A percentile compares a stretch with the other conserved stretches of the same genome.
phyloP scores from a whole-genome alignment of 2,888 invertebrate genomes.

The Paralinhomoeus sp. region DNA sequence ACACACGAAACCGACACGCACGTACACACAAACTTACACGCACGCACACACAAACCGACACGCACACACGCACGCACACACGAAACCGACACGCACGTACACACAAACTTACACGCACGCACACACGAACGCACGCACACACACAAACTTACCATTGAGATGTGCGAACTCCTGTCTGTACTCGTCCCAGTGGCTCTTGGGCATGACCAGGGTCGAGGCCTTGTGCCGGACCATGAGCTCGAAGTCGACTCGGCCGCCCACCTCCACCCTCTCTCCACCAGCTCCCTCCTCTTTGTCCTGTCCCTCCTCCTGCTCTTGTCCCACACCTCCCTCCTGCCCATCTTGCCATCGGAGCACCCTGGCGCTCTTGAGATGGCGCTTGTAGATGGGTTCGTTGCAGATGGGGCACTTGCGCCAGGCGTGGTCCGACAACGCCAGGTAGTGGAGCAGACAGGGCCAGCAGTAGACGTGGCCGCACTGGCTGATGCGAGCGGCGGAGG shows the following conservation, averaged over 20 bases:
- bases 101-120: too few species aligned
- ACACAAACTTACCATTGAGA: too few species aligned
- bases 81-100: too few species aligned
- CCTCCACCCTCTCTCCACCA: constrained; percentile 47
- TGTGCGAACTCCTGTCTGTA: too few species aligned
- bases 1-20: too few species aligned
- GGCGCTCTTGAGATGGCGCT: constrained; percentile 47
- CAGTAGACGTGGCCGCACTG: constrained; percentile 86
- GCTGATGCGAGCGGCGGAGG: constrained; percentile 68
- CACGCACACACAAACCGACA: too few species aligned
- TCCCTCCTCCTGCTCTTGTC: constrained; percentile 35
- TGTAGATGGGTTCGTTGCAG: constrained; percentile 57
- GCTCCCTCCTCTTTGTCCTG: constrained; percentile 37
- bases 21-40: too few species aligned
- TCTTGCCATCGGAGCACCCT: constrained; percentile 28
- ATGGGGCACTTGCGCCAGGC: constrained; percentile 68
- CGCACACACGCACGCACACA: too few species aligned
- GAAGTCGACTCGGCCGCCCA: constrained; percentile 49
- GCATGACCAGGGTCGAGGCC: constrained; percentile 37
- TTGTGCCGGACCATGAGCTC: constrained; percentile 62
- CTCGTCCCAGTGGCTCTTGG: too few species aligned
- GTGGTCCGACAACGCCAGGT: constrained; percentile 60
- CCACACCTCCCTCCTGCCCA: constrained; percentile 32
- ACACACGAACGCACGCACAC: too few species aligned
- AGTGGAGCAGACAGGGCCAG: constrained; percentile 81